Evolutionary conservation across 2,888 invertebrate genomes (phyloP).

Genomic region (Thera britannica): DNA sequence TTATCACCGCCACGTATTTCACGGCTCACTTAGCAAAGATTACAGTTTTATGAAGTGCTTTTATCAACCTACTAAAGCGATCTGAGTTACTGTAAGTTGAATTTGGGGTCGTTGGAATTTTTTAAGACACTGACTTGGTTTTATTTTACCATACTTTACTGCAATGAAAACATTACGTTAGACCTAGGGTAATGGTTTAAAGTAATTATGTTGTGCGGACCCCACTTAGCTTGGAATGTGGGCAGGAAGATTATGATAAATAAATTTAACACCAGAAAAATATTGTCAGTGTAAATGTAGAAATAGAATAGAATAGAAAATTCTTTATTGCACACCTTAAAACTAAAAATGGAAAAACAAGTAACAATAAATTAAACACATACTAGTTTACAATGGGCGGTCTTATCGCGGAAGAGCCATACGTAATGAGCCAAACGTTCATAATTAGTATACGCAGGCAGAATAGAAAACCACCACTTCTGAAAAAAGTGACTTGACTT

Average conservation of each 20-base stretch:
- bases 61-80: constrained; percentile 30
- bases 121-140: constrained; percentile 8
- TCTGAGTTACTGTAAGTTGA: constrained; percentile 29
- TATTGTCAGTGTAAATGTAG: too few species aligned
- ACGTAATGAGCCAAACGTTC: too few species aligned
- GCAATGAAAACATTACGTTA: neutral
- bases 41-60: constrained; percentile 41
- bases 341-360: too few species aligned
- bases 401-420: too few species aligned
- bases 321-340: too few species aligned
- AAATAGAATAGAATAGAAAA: too few species aligned
- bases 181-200: neutral
- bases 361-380: too few species aligned
- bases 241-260: neutral
- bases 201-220: constrained; percentile 1
- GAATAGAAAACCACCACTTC: too few species aligned
- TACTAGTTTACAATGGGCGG: too few species aligned
- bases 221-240: neutral
- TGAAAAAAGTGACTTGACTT: too few species aligned
- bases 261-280: neutral
- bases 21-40: constrained; percentile 42
- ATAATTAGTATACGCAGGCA: too few species aligned
- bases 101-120: constrained; percentile 17
- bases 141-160: constrained; percentile 12
- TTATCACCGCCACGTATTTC: constrained; percentile 37